phyloP scores from a whole-genome alignment of 2,113 vertebrate genomes.

The Brevimyrus niger region DNA sequence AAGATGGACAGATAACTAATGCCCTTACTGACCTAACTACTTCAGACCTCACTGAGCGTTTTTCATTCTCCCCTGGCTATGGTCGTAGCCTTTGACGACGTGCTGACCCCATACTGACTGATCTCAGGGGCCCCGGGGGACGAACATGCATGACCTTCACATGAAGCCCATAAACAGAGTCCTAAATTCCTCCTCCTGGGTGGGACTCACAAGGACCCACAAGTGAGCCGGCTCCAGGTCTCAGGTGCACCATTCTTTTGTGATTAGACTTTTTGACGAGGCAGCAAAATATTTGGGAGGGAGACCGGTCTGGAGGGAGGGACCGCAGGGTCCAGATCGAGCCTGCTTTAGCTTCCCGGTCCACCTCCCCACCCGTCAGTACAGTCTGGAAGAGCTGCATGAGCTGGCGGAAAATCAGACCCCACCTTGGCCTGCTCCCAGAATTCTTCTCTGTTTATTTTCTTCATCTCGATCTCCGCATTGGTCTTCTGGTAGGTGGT shows the following conservation, averaged over 20 bases:
- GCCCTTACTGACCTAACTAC: neutral
- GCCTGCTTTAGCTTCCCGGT: neutral
- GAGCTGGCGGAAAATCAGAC: neutral
- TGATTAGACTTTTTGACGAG: neutral
- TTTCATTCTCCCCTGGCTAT: neutral
- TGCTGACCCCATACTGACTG: neutral
- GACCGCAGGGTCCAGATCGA: neutral
- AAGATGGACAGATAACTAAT: neutral
- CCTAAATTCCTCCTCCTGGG: neutral
- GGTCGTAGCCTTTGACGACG: neutral
- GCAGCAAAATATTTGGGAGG: neutral
- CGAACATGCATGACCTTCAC: neutral
- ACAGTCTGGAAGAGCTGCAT: neutral
- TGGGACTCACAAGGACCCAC: neutral
- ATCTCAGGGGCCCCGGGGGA: neutral
- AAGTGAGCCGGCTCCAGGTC: neutral
- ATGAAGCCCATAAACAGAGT: neutral
- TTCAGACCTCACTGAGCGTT: neutral
- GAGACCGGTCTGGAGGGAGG: neutral
- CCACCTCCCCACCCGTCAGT: neutral
- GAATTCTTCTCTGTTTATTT: conserved; percentile 93
- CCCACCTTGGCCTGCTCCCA: conserved; percentile 95
- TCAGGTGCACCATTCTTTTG: neutral
- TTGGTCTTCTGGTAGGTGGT: conserved; percentile 93
- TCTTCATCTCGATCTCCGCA: conserved; percentile 94